Evolutionary conservation across 2,797 vertebrate species (phyloP).

Genomic region (Lophotriccus pileatus): DNA sequence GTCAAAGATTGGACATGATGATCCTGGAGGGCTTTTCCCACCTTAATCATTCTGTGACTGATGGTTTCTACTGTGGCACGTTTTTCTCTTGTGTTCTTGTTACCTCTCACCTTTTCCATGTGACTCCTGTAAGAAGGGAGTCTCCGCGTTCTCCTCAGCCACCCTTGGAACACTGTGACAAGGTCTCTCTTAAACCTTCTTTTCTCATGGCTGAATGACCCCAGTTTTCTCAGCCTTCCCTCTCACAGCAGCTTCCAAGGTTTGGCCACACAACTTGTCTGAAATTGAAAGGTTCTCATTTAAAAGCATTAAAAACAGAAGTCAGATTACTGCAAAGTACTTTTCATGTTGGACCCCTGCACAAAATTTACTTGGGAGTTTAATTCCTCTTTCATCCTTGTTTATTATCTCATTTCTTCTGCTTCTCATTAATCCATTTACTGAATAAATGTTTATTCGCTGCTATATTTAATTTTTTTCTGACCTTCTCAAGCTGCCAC

Average conservation of each 20-base stretch:
- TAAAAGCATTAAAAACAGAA: not conserved
- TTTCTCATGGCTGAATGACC: not conserved
- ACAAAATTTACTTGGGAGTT: not conserved
- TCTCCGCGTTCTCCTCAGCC: not conserved
- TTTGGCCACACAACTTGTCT: not conserved
- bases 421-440: not conserved
- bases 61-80: not conserved
- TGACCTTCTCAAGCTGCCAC: not conserved
- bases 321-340: not conserved
- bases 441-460: not conserved
- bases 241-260: not conserved
- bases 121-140: not conserved
- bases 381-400: not conserved
- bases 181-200: not conserved
- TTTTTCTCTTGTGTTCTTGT: not conserved
- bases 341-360: not conserved
- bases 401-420: not conserved
- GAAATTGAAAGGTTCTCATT: not conserved
- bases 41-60: not conserved
- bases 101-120: not conserved
- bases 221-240: rapidly evolving
- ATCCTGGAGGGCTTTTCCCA: not conserved
- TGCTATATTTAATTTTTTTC: not conserved
- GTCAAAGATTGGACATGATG: not conserved
- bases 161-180: not conserved